Percentiles rank a stretch among this genome's conserved stretches.
Evolutionary conservation across 1,140 invertebrate genomes (phyloP).

Genomic region (Drosophila varians): DNA sequence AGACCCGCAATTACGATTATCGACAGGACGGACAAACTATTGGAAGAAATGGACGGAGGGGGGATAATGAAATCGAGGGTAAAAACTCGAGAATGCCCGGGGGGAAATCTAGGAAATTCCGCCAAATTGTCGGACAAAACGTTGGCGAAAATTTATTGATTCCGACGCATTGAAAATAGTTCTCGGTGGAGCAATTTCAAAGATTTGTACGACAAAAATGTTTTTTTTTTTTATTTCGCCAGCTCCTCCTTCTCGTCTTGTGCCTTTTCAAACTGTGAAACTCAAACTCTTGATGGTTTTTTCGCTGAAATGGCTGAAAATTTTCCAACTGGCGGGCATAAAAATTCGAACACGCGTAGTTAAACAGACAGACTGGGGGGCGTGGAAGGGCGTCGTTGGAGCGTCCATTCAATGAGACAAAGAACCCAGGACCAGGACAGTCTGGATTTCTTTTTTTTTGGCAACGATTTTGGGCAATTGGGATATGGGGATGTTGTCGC

Average conservation of each 20-base stretch:
- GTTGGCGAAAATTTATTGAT: constrained; percentile 73
- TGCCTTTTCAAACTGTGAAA: constrained; percentile 4
- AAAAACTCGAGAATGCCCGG: not conserved
- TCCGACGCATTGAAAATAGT: constrained; percentile 83
- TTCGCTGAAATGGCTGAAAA: constrained; percentile 78
- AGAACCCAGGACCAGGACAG: constrained; percentile 39
- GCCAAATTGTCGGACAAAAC: constrained; percentile 70
- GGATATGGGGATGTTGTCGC: constrained; percentile 49
- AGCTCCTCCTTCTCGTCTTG: constrained; percentile 5
- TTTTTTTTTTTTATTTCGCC: too few species aligned
- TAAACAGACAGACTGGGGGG: constrained; percentile 24
- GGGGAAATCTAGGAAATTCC: constrained; percentile 50
- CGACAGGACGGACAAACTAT: constrained; percentile 57
- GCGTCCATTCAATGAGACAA: constrained; percentile 74
- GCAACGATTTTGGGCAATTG: constrained; percentile 25
- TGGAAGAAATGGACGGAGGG: not conserved
- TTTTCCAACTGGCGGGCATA: constrained; percentile 68
- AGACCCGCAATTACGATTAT: constrained; percentile 70
- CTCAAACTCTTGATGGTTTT: constrained; percentile 20
- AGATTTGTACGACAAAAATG: constrained; percentile 82
- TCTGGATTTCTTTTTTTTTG: constrained; percentile 46
- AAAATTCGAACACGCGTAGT: constrained; percentile 66
- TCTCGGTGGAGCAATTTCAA: constrained; percentile 79
- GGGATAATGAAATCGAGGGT: constrained; percentile 3
- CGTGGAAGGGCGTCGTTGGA: constrained; percentile 44